Percentiles rank a stretch among this genome's conserved stretches.
phyloP scores from a whole-genome alignment of 2,888 invertebrate species.

The Cantharis rustica region DNA sequence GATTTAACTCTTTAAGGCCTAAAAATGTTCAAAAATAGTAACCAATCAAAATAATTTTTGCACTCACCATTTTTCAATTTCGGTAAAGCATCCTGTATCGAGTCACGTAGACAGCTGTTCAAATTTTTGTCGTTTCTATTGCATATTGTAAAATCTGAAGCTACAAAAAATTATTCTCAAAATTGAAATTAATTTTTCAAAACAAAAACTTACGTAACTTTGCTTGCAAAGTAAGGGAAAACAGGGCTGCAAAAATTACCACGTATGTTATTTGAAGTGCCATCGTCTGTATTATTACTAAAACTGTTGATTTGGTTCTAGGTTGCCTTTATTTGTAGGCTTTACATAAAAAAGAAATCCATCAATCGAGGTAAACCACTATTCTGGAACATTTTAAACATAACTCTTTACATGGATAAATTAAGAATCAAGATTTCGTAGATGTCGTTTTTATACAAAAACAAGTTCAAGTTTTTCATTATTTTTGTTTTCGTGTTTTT shows the following conservation, averaged over 20 bases:
- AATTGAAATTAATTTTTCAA: neutral
- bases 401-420: neutral
- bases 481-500: no score
- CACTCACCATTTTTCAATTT: conserved; percentile 39
- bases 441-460: neutral
- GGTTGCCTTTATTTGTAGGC: neutral
- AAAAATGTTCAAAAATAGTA: conserved; percentile 35
- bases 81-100: conserved; percentile 61
- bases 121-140: conserved; percentile 60
- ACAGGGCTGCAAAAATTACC: neutral
- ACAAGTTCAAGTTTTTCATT: no score
- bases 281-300: neutral
- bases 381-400: neutral
- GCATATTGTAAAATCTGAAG: conserved; percentile 55
- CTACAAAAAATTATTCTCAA: conserved; percentile 41
- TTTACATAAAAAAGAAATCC: neutral
- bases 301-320: neutral
- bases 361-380: neutral
- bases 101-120: conserved; percentile 63
- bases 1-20: conserved; percentile 65
- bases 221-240: neutral
- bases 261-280: neutral
- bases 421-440: neutral
- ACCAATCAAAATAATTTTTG: neutral
- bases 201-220: neutral